Conservation (phyloP, 1,140 invertebrate genomes). For the Drosophila varians region DNA sequence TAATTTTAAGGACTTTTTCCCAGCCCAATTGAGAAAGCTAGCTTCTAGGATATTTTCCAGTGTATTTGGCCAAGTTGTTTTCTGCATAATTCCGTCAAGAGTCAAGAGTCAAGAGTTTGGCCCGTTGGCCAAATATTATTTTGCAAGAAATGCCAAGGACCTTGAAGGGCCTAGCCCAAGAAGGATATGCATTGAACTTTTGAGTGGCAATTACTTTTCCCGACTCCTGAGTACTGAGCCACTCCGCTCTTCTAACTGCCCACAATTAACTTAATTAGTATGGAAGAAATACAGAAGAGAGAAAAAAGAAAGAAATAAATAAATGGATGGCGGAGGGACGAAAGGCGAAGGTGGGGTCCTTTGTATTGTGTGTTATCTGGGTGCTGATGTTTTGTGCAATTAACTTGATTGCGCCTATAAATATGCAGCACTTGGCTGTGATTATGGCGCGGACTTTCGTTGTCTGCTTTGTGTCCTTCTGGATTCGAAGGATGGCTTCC, state of each 20-base stretch:
- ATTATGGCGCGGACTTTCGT: slow-evolving; percentile 66
- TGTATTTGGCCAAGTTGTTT: background rate
- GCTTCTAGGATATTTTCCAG: background rate
- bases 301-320: too few relatives aligned
- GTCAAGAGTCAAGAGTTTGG: slow-evolving; percentile 7
- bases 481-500: background rate
- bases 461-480: slow-evolving; percentile 18
- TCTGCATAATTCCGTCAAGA: slow-evolving; percentile 22
- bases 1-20: too few relatives aligned
- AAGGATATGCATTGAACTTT: slow-evolving; percentile 59
- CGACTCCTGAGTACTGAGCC: background rate
- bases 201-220: slow-evolving; percentile 60
- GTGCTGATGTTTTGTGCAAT: slow-evolving; percentile 57
- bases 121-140: slow-evolving; percentile 33
- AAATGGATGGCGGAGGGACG: too few relatives aligned
- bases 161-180: background rate
- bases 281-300: too few relatives aligned
- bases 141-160: slow-evolving; percentile 3
- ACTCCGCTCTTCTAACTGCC: slow-evolving; percentile 42
- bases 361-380: slow-evolving; percentile 20
- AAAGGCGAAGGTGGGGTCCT: slow-evolving; percentile 3
- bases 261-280: slow-evolving; percentile 78
- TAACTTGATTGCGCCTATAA: slow-evolving; percentile 83
- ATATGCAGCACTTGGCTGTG: slow-evolving; percentile 78
- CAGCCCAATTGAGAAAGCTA: background rate